Conservation (phyloP, 2,797 vertebrate species). For the Trematomus bernacchii region DNA sequence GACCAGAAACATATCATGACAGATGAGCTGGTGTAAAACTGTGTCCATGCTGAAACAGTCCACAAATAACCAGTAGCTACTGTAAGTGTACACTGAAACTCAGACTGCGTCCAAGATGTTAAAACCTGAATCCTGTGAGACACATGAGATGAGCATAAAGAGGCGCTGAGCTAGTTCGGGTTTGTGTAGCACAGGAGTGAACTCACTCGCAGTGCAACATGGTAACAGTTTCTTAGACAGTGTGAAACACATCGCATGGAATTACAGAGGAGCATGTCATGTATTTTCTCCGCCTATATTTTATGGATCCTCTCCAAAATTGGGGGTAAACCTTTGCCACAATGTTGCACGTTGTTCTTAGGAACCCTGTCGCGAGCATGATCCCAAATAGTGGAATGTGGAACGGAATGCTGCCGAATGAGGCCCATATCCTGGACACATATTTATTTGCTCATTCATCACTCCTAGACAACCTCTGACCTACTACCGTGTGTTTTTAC, state of each 20-base stretch:
- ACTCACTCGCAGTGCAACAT: conserved; percentile 31
- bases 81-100: conserved; percentile 70
- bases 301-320: conserved; percentile 47
- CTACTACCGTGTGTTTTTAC: conserved; percentile 76
- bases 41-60: conserved; percentile 60
- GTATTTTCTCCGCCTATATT: conserved; percentile 53
- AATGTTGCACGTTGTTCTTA: conserved; percentile 14
- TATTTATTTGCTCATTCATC: conserved; percentile 87
- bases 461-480: conserved; percentile 76
- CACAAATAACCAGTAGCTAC: conserved; percentile 78
- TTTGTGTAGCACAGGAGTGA: conserved; percentile 44
- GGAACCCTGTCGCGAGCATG: conserved; percentile 48
- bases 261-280: conserved; percentile 62
- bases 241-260: conserved; percentile 60
- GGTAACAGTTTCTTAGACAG: conserved; percentile 41
- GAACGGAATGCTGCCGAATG: conserved; percentile 72
- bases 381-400: conserved; percentile 75
- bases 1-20: conserved; percentile 70
- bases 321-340: conserved; percentile 35
- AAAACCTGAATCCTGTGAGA: conserved; percentile 54
- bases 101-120: conserved; percentile 56
- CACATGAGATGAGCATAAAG: conserved; percentile 65
- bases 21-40: conserved; percentile 71
- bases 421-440: conserved; percentile 69
- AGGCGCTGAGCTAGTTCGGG: conserved; percentile 52